Percentiles rank a stretch among this genome's conserved stretches.
phyloP scores from a whole-genome alignment of 1,140 invertebrate species.

The Mizuhopecten yessoensis region DNA sequence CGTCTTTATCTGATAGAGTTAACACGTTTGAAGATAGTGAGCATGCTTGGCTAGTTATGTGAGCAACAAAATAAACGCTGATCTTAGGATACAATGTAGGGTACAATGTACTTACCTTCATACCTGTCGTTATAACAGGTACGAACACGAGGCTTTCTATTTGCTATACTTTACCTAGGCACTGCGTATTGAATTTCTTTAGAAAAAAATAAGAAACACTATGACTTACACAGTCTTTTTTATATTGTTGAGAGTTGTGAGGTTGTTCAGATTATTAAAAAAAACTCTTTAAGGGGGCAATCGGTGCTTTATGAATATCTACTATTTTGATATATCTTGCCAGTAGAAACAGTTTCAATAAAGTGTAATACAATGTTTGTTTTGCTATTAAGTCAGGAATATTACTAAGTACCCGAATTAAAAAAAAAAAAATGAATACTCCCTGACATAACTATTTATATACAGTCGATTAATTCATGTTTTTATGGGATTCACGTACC shows the following conservation, averaged over 20 bases:
- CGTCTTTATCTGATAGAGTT: neutral
- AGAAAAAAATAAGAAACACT: neutral
- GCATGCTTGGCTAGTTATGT: neutral
- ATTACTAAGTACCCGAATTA: too few relatives aligned
- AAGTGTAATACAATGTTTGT: too few relatives aligned
- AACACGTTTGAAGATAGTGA: constrained; percentile 8
- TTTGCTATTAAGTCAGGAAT: too few relatives aligned
- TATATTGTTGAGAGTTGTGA: neutral
- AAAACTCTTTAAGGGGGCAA: too few relatives aligned
- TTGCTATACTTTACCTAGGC: neutral
- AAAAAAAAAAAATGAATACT: too few relatives aligned
- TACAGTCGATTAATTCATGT: too few relatives aligned
- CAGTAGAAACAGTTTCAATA: too few relatives aligned
- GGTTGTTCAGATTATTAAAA: neutral
- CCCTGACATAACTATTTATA: too few relatives aligned
- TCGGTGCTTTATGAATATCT: too few relatives aligned
- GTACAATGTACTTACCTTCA: neutral
- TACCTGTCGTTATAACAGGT: neutral
- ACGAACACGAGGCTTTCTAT: neutral
- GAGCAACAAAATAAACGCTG: neutral
- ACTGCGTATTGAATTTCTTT: neutral
- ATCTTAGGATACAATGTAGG: neutral
- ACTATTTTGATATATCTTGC: too few relatives aligned
- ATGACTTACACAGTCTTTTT: neutral
- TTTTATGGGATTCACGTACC: too few relatives aligned